These are phyloP conservation scores for Xanthorhoe designata DNA, from an alignment of 2,888 invertebrate genomes.

Conservation along the genomic window DNA sequence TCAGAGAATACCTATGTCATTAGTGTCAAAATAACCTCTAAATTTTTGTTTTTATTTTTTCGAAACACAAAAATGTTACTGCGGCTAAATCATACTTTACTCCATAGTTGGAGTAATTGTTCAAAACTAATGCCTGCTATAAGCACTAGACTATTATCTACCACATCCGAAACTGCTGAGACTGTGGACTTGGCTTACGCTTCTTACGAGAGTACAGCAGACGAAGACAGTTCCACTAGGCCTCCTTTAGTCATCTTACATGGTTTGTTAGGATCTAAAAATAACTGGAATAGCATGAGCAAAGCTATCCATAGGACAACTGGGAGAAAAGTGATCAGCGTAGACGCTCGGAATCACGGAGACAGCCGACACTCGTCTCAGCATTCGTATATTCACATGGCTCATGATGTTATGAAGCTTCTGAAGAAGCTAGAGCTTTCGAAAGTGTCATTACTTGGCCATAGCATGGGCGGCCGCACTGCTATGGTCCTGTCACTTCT, in stretches of 20 bases:
- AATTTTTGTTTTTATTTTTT: constrained; percentile 25
- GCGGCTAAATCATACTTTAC: constrained; percentile 52
- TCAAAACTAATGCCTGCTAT: constrained; percentile 49
- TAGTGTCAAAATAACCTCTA: constrained; percentile 36
- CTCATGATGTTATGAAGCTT: constrained; percentile 85
- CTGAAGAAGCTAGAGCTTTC: constrained; percentile 87
- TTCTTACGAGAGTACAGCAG: constrained; percentile 85
- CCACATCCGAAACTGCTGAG: constrained; percentile 67
- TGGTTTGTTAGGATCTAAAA: constrained; percentile 96
- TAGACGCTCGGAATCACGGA: constrained; percentile 98
- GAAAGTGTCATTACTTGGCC: constrained; percentile 91
- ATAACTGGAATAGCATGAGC: constrained; percentile 96
- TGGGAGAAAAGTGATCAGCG: constrained; percentile 90
- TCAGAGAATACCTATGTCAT: constrained; percentile 8
- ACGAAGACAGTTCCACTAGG: constrained; percentile 55
- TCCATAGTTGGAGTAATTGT: constrained; percentile 43
- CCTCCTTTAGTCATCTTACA: constrained; percentile 94
- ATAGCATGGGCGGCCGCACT: constrained; percentile 98
- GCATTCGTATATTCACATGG: constrained; percentile 92
- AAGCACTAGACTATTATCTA: constrained; percentile 50
- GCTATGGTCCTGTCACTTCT: constrained; percentile 94
- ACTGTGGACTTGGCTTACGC: constrained; percentile 89
- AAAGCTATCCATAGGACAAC: constrained; percentile 90
- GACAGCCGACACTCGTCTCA: constrained; percentile 93
- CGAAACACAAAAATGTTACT: constrained; percentile 61